Conservation (phyloP, 2,888 invertebrate species). For the Ectemnius continuus region DNA sequence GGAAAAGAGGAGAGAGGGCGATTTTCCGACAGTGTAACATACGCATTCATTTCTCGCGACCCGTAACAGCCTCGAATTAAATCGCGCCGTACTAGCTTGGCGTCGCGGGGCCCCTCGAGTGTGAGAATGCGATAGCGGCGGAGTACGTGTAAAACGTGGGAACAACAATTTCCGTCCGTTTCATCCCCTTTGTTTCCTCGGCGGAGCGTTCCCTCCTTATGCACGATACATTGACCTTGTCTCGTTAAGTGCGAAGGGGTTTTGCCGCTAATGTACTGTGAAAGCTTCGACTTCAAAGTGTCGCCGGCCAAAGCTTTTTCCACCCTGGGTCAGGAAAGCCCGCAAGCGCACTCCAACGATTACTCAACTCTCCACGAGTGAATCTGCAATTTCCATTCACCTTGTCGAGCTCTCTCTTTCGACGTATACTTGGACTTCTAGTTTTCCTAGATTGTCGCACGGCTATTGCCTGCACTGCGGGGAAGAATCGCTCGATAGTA, state of each 20-base stretch:
- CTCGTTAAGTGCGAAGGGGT: conserved; percentile 1
- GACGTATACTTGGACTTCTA: no score
- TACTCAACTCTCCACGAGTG: background rate
- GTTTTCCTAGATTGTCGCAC: no score
- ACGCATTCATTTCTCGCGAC: no score
- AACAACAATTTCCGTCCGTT: conserved; percentile 54
- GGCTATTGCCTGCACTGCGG: no score
- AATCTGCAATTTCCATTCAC: conserved; percentile 7
- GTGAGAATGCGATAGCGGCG: conserved; percentile 43
- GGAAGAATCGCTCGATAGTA: background rate
- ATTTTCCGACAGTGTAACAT: no score
- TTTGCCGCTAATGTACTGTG: background rate
- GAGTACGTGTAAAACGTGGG: conserved; percentile 53
- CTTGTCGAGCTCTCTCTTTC: background rate
- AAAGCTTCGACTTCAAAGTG: background rate
- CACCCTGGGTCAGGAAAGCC: background rate
- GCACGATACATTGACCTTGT: conserved; percentile 40
- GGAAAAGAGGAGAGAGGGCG: no score
- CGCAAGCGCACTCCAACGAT: conserved; percentile 1
- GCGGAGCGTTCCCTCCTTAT: conserved; percentile 26
- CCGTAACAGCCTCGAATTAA: no score
- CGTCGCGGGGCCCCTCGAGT: conserved; percentile 11
- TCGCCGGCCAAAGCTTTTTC: no score
- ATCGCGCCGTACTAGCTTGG: no score
- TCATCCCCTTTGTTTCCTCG: conserved; percentile 31